Evolutionary conservation across 2,113 vertebrate genomes (phyloP).

Genomic region (Ptilonorhynchus violaceus): DNA sequence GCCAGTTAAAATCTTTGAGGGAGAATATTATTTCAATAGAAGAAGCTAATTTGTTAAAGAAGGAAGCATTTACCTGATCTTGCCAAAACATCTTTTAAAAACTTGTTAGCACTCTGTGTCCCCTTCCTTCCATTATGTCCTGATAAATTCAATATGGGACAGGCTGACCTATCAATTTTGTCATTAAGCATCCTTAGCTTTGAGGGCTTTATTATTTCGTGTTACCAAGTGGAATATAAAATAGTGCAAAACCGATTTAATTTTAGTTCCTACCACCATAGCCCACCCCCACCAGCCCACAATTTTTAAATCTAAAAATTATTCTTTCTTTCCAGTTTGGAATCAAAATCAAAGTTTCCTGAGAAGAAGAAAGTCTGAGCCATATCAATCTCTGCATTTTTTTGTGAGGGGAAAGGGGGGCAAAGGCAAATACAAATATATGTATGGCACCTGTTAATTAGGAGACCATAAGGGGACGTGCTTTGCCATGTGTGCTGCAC

Average conservation of each 20-base stretch:
- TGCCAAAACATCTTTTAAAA: background rate
- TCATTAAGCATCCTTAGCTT: background rate
- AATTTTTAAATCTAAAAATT: background rate
- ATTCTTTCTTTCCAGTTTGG: background rate
- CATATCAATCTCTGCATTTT: background rate
- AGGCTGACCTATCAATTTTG: background rate
- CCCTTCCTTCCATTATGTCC: background rate
- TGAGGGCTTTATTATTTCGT: background rate
- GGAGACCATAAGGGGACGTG: rapidly evolving
- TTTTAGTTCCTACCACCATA: background rate
- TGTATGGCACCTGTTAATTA: background rate
- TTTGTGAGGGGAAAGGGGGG: background rate
- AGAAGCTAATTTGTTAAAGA: background rate
- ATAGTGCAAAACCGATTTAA: background rate
- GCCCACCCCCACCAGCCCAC: background rate
- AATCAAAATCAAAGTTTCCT: background rate
- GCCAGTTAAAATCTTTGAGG: background rate
- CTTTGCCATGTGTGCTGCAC: background rate
- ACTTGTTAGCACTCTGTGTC: background rate
- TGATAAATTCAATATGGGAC: background rate
- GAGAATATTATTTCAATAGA: background rate
- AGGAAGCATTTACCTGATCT: background rate
- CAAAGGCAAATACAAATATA: background rate
- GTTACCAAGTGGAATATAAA: background rate
- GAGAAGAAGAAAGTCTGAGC: background rate